Evolutionary conservation across 1,140 invertebrate genomes (phyloP), one percentile per base, ranked within the genome.

Genomic region (Leptinotarsa texana): DNA sequence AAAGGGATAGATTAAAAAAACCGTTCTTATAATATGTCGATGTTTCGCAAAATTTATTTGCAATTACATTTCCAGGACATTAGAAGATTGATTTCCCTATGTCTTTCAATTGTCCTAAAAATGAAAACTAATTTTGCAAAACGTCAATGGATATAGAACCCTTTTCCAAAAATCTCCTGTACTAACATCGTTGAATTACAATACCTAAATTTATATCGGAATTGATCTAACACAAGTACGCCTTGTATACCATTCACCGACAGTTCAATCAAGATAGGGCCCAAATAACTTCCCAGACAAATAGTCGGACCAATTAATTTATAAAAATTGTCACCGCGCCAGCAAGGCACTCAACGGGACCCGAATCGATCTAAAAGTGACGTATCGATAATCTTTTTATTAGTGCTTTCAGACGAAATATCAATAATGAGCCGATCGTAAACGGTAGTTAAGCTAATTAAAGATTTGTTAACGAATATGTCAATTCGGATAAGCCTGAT

Each of bases 361-460:
- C n/a, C 51, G n/a, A 57, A 57, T 57, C 51, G n/a, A 57, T 57
- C n/a, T 15, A 57, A 57, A 57, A 8, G 17, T 57, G 51, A 57
- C 51, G 17, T 57, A 57, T 57, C 51, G 51, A 57, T 57, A 57
- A 57, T 57, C 15, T 57, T 18, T 57, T 57, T 18, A 57, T 57
- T 57, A 57, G 51, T 57, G 33, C 33, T 42, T 18, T 57, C 51
- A 3, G 51, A 57, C n/a, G 51, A 57, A 57, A 57, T 57, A 57
- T 57, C 15, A 18, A 57, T 18, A 18, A 57, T 15, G 51, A 17
- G 15, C 51, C 51, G 51, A 18, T 57, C 51, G n/a, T 57, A 57
- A 57, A 57, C 51, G 51, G 51, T 57, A 57, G 51, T 57, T 57
- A 57, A 57, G 17, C 51, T 57, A 57, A 57, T 57, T 57, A 57